A percentile compares a stretch with the other conserved stretches of the same genome.
phyloP scores from a whole-genome alignment of 2,113 vertebrate genomes.

The Eublepharis macularius region DNA sequence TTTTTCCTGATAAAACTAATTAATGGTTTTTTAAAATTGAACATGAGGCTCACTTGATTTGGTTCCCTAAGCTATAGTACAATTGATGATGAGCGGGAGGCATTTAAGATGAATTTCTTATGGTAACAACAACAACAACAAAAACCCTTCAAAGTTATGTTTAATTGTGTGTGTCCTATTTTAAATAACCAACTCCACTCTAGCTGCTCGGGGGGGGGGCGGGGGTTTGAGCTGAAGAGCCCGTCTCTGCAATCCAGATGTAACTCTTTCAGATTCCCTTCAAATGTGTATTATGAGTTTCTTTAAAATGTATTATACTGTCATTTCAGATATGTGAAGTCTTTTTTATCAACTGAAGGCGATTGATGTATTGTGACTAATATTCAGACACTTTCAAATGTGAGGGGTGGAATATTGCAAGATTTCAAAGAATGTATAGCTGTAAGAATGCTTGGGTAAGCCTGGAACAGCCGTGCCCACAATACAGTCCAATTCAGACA shows the following conservation, averaged over 20 bases:
- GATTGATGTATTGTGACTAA: not conserved
- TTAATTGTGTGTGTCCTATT: slow-evolving; percentile 40
- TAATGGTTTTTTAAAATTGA: slow-evolving; percentile 19
- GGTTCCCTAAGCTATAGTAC: not conserved
- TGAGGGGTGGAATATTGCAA: not conserved
- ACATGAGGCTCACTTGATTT: too few relatives aligned
- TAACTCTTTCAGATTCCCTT: slow-evolving; percentile 34
- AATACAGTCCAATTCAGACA: not conserved
- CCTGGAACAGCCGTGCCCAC: not conserved
- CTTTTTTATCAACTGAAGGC: not conserved
- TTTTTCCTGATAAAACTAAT: slow-evolving; percentile 14
- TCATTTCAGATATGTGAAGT: slow-evolving; percentile 15
- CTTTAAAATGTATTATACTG: slow-evolving; percentile 42
- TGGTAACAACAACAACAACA: slow-evolving; percentile 46
- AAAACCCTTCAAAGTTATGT: slow-evolving; percentile 55
- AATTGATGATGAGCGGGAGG: slow-evolving; percentile 40
- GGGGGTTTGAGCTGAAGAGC: slow-evolving; percentile 23
- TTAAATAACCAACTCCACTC: slow-evolving; percentile 40
- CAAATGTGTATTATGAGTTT: slow-evolving; percentile 39
- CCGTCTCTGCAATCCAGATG: slow-evolving; percentile 44
- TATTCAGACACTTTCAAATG: not conserved
- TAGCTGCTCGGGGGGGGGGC: slow-evolving; percentile 46
- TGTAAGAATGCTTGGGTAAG: not conserved
- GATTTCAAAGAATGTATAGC: not conserved
- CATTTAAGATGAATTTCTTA: slow-evolving; percentile 54